These are phyloP conservation scores for Sebastes iracundus DNA, from an alignment of 2,797 vertebrate genomes.

Conservation along the genomic window DNA sequence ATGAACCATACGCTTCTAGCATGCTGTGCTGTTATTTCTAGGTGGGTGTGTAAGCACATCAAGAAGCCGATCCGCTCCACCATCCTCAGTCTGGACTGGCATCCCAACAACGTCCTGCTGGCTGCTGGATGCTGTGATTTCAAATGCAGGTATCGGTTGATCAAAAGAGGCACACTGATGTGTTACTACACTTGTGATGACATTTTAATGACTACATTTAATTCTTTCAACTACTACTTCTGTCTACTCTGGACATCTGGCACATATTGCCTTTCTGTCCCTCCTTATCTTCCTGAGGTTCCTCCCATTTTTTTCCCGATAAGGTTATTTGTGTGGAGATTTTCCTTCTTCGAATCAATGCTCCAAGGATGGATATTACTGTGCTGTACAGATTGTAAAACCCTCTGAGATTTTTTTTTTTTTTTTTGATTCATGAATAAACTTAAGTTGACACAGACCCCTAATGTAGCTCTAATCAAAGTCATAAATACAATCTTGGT, in stretches of 20 bases:
- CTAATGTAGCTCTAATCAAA: not conserved
- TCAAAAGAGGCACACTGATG: not conserved
- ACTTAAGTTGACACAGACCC: not conserved
- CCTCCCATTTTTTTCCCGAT: not conserved
- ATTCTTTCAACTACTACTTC: not conserved
- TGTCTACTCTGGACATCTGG: not conserved
- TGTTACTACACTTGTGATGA: not conserved
- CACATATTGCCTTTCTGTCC: not conserved
- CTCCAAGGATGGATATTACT: not conserved
- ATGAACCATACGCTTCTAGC: not conserved
- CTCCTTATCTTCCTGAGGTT: no score
- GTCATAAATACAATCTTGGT: not conserved
- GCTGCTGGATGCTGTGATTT: slow-evolving; percentile 93
- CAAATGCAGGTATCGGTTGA: slow-evolving; percentile 91
- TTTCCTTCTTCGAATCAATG: not conserved
- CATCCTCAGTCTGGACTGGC: slow-evolving; percentile 98
- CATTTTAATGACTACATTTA: not conserved
- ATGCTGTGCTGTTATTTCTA: slow-evolving; percentile 52
- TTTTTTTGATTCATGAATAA: not conserved
- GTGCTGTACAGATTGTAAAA: not conserved
- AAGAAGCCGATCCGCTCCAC: slow-evolving; percentile 99
- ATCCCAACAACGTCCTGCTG: slow-evolving; percentile 97
- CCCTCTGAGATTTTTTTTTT: not conserved
- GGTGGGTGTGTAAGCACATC: slow-evolving; percentile 99
- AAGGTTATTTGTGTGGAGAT: not conserved